Percentiles rank a stretch among this genome's conserved stretches.
phyloP scores from a whole-genome alignment of 2,888 invertebrate genomes.

The Latrodectus hesperus region DNA sequence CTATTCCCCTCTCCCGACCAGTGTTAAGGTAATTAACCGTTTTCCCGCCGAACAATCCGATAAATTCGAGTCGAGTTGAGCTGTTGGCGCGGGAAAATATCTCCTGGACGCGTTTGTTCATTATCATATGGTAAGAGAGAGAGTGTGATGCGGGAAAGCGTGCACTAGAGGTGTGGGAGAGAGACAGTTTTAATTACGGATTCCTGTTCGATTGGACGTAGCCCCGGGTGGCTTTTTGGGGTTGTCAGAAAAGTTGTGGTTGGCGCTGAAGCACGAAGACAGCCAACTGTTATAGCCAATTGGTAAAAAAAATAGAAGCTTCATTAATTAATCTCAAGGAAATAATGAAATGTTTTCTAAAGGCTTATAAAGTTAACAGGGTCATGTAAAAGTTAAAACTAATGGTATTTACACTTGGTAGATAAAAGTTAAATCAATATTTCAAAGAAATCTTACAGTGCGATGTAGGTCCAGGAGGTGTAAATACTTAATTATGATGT shows the following conservation, averaged over 20 bases:
- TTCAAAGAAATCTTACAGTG: no score
- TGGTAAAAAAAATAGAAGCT: neutral
- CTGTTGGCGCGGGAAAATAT: constrained; percentile 61
- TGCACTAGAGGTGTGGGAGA: constrained; percentile 12
- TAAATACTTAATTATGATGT: no score
- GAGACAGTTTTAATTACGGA: constrained; percentile 66
- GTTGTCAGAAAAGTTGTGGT: constrained; percentile 29
- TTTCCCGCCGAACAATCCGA: constrained; percentile 60
- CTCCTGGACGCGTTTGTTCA: constrained; percentile 61
- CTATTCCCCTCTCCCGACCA: neutral
- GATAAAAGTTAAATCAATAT: no score
- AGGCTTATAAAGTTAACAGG: no score
- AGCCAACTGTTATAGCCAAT: neutral
- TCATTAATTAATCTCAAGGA: neutral
- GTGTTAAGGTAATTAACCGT: constrained; percentile 63
- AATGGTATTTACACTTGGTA: no score
- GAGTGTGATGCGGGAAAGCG: constrained; percentile 25
- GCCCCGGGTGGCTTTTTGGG: constrained; percentile 67
- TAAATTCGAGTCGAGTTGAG: constrained; percentile 62
- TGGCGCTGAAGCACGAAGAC: constrained; percentile 1
- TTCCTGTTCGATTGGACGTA: constrained; percentile 69
- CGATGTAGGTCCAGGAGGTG: no score
- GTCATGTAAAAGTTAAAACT: no score
- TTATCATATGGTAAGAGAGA: constrained; percentile 48
- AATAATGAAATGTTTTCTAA: neutral